Evolutionary conservation across 2,888 invertebrate species (phyloP).

Genomic region (Melitaea athalia): DNA sequence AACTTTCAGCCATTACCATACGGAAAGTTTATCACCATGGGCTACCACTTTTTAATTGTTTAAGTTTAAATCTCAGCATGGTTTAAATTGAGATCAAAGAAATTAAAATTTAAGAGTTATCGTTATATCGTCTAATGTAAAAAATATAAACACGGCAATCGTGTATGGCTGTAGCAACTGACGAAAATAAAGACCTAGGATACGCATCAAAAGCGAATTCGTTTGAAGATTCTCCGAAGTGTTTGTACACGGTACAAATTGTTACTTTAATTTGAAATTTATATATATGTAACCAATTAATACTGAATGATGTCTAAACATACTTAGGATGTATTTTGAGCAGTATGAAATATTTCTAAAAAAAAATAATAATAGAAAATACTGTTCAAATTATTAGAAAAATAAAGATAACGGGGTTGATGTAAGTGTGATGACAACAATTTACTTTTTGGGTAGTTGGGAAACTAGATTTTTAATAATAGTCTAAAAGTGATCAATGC

Average conservation of each 20-base stretch:
- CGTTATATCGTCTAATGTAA: background rate
- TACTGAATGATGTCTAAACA: background rate
- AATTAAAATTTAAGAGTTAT: background rate
- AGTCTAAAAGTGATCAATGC: too few species aligned
- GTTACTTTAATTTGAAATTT: background rate
- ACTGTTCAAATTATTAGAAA: too few species aligned
- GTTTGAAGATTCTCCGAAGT: background rate
- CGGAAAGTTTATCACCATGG: too few species aligned
- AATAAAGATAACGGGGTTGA: too few species aligned
- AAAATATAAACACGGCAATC: conserved; percentile 5
- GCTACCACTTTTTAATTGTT: too few species aligned
- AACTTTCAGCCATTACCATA: too few species aligned
- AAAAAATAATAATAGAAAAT: too few species aligned
- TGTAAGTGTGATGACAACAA: too few species aligned
- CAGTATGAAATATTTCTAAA: too few species aligned
- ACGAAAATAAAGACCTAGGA: conserved; percentile 14
- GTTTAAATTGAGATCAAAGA: background rate
- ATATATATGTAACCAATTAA: background rate
- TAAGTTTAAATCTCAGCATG: background rate
- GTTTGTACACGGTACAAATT: background rate
- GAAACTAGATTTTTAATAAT: too few species aligned
- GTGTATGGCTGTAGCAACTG: conserved; percentile 11
- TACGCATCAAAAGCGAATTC: conserved; percentile 8
- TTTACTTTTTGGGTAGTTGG: too few species aligned
- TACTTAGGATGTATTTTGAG: too few species aligned